phyloP scores from a whole-genome alignment of 2,888 invertebrate genomes.

The Villa cingulata region DNA sequence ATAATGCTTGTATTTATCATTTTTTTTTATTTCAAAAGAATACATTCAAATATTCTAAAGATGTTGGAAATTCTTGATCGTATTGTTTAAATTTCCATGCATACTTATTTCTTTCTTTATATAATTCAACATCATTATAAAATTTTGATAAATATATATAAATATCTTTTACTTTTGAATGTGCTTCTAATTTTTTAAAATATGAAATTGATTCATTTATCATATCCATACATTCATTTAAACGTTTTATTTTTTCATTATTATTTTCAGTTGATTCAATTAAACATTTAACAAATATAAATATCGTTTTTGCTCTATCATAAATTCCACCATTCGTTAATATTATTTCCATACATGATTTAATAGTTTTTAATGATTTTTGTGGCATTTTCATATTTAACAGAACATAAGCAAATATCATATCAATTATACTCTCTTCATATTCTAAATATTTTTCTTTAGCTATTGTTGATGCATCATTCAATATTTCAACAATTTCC shows the following conservation, averaged over 20 bases:
- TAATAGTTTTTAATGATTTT: slow-evolving; percentile 58
- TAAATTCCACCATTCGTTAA: slow-evolving; percentile 70
- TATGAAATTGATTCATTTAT: slow-evolving; percentile 52
- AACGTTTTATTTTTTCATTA: slow-evolving; percentile 38
- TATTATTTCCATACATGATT: slow-evolving; percentile 54
- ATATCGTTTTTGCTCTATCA: slow-evolving; percentile 62
- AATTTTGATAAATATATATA: slow-evolving; percentile 45
- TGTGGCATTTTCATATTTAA: slow-evolving; percentile 60
- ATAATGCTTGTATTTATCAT: too few species aligned
- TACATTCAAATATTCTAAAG: slow-evolving; percentile 29
- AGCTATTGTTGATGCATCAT: slow-evolving; percentile 60
- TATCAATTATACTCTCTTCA: slow-evolving; percentile 56
- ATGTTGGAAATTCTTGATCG: slow-evolving; percentile 53
- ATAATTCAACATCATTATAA: slow-evolving; percentile 59
- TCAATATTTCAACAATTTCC: slow-evolving; percentile 44
- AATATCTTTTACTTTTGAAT: slow-evolving; percentile 55
- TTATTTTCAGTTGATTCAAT: slow-evolving; percentile 47
- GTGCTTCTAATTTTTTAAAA: slow-evolving; percentile 63
- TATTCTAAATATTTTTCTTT: slow-evolving; percentile 64
- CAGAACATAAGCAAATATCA: slow-evolving; percentile 68
- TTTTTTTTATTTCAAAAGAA: slow-evolving; percentile 21
- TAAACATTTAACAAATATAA: slow-evolving; percentile 65
- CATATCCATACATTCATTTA: slow-evolving; percentile 36
- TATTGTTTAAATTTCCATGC: slow-evolving; percentile 67
- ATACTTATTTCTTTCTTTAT: slow-evolving; percentile 62